Base-by-base conservation (phyloP, 2,888 invertebrate genomes). In the Noctuana brunneofusca region DNA sequence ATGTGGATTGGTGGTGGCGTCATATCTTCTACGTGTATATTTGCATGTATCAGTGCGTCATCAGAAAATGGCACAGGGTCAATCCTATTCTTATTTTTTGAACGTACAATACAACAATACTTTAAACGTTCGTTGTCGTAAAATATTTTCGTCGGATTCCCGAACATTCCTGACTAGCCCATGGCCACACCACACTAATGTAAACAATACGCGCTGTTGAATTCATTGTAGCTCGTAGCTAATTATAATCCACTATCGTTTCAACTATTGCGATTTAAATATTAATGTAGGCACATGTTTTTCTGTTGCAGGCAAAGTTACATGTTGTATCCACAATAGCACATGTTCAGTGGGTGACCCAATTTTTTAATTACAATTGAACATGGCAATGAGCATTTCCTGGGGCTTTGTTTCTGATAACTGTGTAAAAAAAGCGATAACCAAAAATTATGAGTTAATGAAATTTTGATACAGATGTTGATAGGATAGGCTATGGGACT, bases 211-310 rank as follows among this genome's bases (percentile, higher is more conserved):
- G 38, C 58, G 38, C 38, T 24, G 58, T 38, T 50, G 32, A 49
- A 20, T 49, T 54, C 38, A 41, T 41, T 41, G 38, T 41, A 16
- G 12, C 38, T 16, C 16, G 50, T 38, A 58, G 41, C 50, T 63
- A 65, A 63, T 63, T 59, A 65, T 65, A 58, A 58, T 38, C 24
- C 27, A 16, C 48, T 49, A 58, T 50, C 50, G 41, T 22, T 49
- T 35, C 49, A 49, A 24, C 24, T 16, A 41, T 58, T 63, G 58
- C 67, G 59, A 63, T 64, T 64, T 57, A 63, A 64, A 65, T 60
- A 52, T 63, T 53, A 60, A 58, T 62, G 58, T 27, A 11, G 41
- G 9, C 53, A 35, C 18, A 35, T 57, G 38, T 50, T 58, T 32
- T 6, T 43, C 9, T 38, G 58, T 38, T 12, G 35, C 49, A 43